A percentile compares a stretch with the other conserved stretches of the same genome.
Evolutionary conservation across 1,140 invertebrate genomes (phyloP).

Genomic region (Drosophila aff.): DNA sequence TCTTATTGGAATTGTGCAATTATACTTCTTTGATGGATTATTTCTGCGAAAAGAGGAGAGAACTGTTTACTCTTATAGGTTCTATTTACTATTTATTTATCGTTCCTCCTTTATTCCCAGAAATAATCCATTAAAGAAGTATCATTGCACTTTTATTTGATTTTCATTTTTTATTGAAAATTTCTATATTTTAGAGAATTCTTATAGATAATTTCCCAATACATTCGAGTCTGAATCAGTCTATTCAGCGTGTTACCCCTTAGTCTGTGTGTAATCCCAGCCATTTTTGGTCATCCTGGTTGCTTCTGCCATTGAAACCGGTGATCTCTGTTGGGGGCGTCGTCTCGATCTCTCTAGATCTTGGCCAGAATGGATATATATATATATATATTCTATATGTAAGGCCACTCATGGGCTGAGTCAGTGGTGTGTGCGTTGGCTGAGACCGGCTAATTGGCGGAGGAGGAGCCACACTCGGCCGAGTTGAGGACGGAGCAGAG

Average conservation of each 20-base stretch:
- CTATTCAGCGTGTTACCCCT: conserved; percentile 7
- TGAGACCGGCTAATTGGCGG: conserved; percentile 50
- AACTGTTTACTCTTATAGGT: too few species aligned
- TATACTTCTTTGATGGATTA: neutral
- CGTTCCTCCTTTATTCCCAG: too few species aligned
- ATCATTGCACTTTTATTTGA: too few species aligned
- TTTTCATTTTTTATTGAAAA: too few species aligned
- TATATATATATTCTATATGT: conserved; percentile 9
- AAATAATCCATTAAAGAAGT: too few species aligned
- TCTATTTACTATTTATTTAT: too few species aligned
- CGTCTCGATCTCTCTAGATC: conserved; percentile 11
- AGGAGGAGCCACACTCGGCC: conserved; percentile 1
- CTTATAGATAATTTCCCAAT: neutral
- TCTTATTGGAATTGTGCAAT: neutral
- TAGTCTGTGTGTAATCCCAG: conserved; percentile 12
- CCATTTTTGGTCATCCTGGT: conserved; percentile 33
- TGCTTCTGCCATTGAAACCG: conserved; percentile 37
- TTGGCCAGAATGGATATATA: neutral
- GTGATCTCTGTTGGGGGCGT: conserved; percentile 35
- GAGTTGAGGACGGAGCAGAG: conserved; percentile 4
- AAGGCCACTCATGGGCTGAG: conserved; percentile 24
- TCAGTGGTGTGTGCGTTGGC: conserved; percentile 40
- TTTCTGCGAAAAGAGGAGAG: neutral
- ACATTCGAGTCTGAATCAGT: neutral
- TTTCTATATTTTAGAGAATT: too few species aligned